Evolutionary conservation across 2,888 invertebrate species (phyloP).

Genomic region (Cyclophora albipunctata): DNA sequence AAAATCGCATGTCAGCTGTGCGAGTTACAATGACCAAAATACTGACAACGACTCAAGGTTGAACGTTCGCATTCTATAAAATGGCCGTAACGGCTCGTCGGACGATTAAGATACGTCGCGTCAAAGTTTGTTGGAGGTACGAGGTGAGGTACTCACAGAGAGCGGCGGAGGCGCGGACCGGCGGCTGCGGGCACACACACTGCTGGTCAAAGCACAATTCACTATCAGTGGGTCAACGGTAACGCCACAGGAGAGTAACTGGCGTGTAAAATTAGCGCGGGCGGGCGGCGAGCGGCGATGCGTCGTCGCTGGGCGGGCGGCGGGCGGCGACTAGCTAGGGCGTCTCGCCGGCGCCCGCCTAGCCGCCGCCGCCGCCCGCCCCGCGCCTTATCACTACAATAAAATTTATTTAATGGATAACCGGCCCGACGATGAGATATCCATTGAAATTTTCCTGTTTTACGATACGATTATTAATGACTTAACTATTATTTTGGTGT

Average conservation of each 20-base stretch:
- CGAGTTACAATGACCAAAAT: conserved; percentile 59
- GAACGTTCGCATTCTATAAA: conserved; percentile 55
- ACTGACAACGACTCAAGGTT: conserved; percentile 62
- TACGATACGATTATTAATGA: conserved; percentile 49
- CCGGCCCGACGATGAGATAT: conserved; percentile 51
- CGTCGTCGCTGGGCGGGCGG: conserved; percentile 48
- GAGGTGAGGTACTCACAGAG: conserved; percentile 38
- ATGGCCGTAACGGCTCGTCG: conserved; percentile 57
- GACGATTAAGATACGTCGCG: conserved; percentile 47
- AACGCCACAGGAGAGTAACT: conserved; percentile 42
- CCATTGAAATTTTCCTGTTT: conserved; percentile 59
- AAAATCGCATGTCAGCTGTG: conserved; percentile 40
- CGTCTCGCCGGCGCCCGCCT: conserved; percentile 61
- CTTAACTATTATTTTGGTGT: conserved; percentile 39
- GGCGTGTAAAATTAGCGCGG: conserved; percentile 62
- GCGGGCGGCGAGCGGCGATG: conserved; percentile 33
- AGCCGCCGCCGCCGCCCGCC: conserved; percentile 53
- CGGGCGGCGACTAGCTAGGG: conserved; percentile 56
- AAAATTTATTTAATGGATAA: conserved; percentile 72
- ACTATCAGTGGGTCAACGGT: conserved; percentile 58
- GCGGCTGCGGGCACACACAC: conserved; percentile 32
- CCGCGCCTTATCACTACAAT: conserved; percentile 67
- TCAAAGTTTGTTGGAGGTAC: conserved; percentile 30
- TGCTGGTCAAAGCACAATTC: conserved; percentile 44
- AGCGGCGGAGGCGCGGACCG: conserved; percentile 11